These are phyloP conservation scores for Toxotes jaculatrix DNA, from an alignment of 2,113 vertebrate species.

Conservation along the genomic window DNA sequence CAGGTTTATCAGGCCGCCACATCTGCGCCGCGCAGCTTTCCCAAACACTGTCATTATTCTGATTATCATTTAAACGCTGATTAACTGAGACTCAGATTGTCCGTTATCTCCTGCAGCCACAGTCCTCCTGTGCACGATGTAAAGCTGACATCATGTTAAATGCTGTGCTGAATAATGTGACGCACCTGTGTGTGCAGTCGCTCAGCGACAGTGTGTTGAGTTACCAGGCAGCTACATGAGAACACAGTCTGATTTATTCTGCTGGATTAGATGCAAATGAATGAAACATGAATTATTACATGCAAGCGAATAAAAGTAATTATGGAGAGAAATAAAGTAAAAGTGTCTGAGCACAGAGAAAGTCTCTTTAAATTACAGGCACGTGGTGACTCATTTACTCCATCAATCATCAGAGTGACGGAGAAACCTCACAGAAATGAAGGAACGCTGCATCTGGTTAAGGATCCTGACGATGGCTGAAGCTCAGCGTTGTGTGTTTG, in stretches of 20 bases:
- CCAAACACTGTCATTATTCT: not conserved
- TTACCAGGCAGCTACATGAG: not conserved
- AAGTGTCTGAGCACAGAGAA: not conserved
- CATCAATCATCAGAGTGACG: conserved; percentile 11
- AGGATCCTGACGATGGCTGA: too few relatives aligned
- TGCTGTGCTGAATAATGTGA: not conserved
- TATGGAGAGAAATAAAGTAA: conserved; percentile 32
- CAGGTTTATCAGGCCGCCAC: not conserved
- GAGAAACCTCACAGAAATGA: not conserved
- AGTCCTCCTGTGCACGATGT: not conserved
- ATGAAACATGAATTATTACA: conserved; percentile 53
- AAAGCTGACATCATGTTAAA: not conserved
- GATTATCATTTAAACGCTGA: not conserved
- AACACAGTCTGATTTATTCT: conserved; percentile 31
- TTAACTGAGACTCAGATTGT: not conserved
- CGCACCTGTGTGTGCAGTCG: not conserved
- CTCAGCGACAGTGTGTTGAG: not conserved
- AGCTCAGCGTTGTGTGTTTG: too few relatives aligned
- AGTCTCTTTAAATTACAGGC: conserved; percentile 19
- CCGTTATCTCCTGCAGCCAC: too few relatives aligned
- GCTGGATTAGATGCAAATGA: conserved; percentile 24
- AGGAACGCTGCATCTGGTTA: not conserved
- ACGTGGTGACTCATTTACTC: not conserved
- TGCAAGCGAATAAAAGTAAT: not conserved
- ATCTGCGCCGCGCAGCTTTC: not conserved